Evolutionary conservation across 2,797 vertebrate species (phyloP), one percentile per base, ranked within the genome.

Genomic region (Linurgus olivaceus): DNA sequence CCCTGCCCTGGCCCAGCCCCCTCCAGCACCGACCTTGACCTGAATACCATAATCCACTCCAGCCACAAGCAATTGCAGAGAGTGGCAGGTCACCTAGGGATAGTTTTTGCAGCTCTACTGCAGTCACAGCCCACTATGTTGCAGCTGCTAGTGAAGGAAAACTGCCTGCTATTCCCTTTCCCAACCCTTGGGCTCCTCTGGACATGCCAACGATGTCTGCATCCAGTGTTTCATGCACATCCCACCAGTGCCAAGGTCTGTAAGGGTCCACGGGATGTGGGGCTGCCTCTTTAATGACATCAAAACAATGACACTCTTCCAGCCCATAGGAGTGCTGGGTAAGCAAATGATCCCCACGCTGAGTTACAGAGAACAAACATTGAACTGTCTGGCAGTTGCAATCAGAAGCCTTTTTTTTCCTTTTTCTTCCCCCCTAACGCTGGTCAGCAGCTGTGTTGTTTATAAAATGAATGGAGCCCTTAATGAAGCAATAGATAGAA

Each of bases 391-490:
- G 81, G 81, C 78, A 55, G 75, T 66, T 90, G 82, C 31, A 88
- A 45, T 62, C 75, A 93, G 77, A 90, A 94, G 75, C 50, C 14
- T 71, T 70, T 71, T 71, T 67, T 68, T 58, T 17, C 44, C 8
- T 47, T 25, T 54, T 61, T 55, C 15, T 21, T 10, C 2, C 8
- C 37, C 72, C 54, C 18, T 6, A 72, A 17, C 31, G 5, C 82
- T 63, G 94, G 87, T 93, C 94, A 94, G 89, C 89, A 96, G 87
- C 88, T 95, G 94, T 88, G 87, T 92, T 93, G 75, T 95, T 97
- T 82, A 52, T 82, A 59, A 92, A 96, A 96, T 96, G 96, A 96
- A 97, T 96, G 63, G 86, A 95, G 57, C 80, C 86, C 84, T 95
- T 94, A 93, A 97, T 86, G 78, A 95, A 95, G 90, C 86, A 88